A percentile compares a stretch with the other conserved stretches of the same genome.
Conservation (phyloP, 2,113 vertebrate species). For the Esox niger region DNA sequence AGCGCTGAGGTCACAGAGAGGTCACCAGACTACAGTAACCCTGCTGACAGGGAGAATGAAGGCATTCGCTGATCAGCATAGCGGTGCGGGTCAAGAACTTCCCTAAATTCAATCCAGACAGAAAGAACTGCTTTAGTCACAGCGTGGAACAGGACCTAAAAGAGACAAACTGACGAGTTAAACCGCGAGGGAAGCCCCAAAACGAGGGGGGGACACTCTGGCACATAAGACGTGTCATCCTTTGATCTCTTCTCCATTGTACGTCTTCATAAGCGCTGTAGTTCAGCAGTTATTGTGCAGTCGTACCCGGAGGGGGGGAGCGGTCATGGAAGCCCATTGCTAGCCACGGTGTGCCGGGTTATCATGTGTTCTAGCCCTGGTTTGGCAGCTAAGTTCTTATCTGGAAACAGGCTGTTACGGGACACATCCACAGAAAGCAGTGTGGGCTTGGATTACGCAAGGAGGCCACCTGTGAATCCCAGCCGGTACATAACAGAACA, state of each 20-base stretch:
- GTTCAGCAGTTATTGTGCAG: not conserved
- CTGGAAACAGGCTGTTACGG: not conserved
- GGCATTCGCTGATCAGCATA: too few relatives aligned
- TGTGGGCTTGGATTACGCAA: not conserved
- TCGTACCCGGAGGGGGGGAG: not conserved
- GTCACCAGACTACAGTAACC: too few relatives aligned
- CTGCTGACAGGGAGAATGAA: too few relatives aligned
- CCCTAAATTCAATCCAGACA: constrained; percentile 10
- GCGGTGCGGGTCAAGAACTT: too few relatives aligned
- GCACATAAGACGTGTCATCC: not conserved
- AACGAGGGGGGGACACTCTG: not conserved
- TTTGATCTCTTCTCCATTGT: constrained; percentile 5
- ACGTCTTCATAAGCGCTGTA: constrained; percentile 7
- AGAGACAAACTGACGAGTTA: constrained; percentile 5
- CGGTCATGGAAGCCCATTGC: constrained; percentile 3
- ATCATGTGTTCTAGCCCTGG: not conserved
- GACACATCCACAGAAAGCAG: not conserved
- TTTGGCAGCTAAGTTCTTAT: not conserved
- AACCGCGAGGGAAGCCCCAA: not conserved
- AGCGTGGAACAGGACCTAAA: not conserved
- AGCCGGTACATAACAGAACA: not conserved
- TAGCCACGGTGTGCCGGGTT: not conserved
- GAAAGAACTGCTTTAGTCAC: constrained; percentile 10
- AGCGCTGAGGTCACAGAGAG: too few relatives aligned
- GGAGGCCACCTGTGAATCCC: too few relatives aligned